Evolutionary conservation across 2,888 invertebrate species (phyloP).

Genomic region (Diarsia rubi): DNA sequence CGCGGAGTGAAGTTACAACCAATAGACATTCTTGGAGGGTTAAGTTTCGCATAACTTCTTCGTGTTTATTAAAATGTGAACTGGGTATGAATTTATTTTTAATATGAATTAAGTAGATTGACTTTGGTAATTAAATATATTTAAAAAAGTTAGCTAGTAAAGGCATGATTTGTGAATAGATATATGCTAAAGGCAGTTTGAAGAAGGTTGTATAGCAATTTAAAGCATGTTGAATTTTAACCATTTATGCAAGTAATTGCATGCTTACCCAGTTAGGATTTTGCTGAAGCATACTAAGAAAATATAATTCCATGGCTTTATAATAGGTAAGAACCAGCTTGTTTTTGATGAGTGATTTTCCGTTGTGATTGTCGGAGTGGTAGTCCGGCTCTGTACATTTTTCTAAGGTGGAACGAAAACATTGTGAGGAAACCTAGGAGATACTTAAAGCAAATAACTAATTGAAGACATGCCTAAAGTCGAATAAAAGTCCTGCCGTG

Average conservation of each 20-base stretch:
- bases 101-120: background rate
- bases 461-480: background rate
- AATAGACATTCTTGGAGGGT: background rate
- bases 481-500: background rate
- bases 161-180: background rate
- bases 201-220: background rate
- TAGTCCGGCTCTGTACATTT: too few species aligned
- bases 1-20: background rate
- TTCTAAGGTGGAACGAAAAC: conserved; percentile 4
- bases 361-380: background rate
- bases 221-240: conserved; percentile 15
- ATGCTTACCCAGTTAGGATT: conserved; percentile 2
- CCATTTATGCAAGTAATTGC: background rate
- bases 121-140: background rate
- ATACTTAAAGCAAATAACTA: background rate
- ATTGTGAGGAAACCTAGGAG: conserved; percentile 6
- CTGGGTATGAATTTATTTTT: background rate
- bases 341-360: conserved; percentile 1
- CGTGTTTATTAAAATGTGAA: background rate
- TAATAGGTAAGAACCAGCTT: background rate
- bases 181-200: background rate
- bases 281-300: background rate
- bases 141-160: background rate
- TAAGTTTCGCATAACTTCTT: background rate
- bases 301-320: background rate